These are phyloP conservation scores for Brachyopa scutellaris DNA, from an alignment of 2,888 invertebrate species.

Conservation along the genomic window DNA sequence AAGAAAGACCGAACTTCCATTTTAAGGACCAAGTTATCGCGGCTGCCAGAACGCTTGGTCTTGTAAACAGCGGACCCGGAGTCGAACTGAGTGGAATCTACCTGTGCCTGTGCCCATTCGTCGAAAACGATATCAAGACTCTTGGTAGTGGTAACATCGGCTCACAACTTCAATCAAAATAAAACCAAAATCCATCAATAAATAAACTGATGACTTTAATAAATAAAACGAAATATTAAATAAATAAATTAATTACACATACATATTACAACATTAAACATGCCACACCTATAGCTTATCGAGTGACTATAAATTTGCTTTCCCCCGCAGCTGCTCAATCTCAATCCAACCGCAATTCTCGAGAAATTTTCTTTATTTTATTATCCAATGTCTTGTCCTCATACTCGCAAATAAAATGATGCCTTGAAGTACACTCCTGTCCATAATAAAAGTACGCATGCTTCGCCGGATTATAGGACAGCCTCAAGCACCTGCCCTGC, in stretches of 20 bases:
- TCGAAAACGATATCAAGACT: no score
- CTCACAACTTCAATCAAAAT: no score
- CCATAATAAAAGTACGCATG: constrained; percentile 87
- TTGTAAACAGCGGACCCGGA: no score
- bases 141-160: no score
- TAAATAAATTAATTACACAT: constrained; percentile 54
- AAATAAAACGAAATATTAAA: no score
- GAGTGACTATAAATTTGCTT: constrained; percentile 23
- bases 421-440: constrained; percentile 87
- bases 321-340: neutral
- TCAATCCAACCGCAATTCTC: constrained; percentile 77
- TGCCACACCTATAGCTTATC: neutral
- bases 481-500: constrained; percentile 87
- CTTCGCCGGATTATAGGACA: constrained; percentile 85
- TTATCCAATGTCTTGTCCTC: constrained; percentile 85
- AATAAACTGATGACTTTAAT: no score
- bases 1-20: no score
- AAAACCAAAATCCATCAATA: no score
- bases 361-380: constrained; percentile 84
- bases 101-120: no score
- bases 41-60: no score
- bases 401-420: constrained; percentile 88
- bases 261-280: constrained; percentile 2
- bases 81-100: no score
- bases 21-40: no score